phyloP scores from a whole-genome alignment of 2,888 invertebrate species.

The Lordiphosa andalusiaca region DNA sequence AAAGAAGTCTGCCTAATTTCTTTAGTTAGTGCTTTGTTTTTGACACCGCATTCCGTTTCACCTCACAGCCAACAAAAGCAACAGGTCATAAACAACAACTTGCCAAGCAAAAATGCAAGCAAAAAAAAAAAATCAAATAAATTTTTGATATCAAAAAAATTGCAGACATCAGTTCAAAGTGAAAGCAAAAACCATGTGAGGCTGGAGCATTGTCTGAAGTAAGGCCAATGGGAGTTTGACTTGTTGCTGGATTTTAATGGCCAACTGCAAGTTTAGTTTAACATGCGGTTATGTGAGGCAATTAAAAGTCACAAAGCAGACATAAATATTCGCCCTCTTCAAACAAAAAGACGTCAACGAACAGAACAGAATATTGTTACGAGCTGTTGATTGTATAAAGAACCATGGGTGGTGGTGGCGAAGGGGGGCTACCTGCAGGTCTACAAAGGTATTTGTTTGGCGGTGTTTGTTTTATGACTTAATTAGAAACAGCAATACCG shows the following conservation, averaged over 20 bases:
- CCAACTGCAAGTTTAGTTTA: conserved; percentile 45
- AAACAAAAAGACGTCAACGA: background rate
- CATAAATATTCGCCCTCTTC: conserved; percentile 51
- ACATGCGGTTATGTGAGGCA: conserved; percentile 58
- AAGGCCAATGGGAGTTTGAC: background rate
- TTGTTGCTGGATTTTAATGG: conserved; percentile 34
- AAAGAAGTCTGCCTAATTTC: no score
- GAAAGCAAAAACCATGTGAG: no score
- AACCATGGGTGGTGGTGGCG: background rate
- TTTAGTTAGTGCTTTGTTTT: no score
- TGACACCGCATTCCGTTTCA: no score
- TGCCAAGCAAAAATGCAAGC: no score
- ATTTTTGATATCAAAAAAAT: no score
- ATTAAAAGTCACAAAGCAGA: conserved; percentile 66
- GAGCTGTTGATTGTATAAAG: conserved; percentile 28
- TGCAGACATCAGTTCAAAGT: no score
- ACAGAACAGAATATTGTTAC: conserved; percentile 21
- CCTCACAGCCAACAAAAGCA: no score
- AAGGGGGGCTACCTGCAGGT: background rate
- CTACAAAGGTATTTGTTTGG: conserved; percentile 46
- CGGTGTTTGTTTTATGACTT: conserved; percentile 65
- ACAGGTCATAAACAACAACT: no score
- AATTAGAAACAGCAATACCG: conserved; percentile 46
- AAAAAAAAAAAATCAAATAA: no score
- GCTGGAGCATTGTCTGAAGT: no score